Base-by-base conservation (phyloP, 2,888 invertebrate genomes). In the Hydriomena furcata region DNA sequence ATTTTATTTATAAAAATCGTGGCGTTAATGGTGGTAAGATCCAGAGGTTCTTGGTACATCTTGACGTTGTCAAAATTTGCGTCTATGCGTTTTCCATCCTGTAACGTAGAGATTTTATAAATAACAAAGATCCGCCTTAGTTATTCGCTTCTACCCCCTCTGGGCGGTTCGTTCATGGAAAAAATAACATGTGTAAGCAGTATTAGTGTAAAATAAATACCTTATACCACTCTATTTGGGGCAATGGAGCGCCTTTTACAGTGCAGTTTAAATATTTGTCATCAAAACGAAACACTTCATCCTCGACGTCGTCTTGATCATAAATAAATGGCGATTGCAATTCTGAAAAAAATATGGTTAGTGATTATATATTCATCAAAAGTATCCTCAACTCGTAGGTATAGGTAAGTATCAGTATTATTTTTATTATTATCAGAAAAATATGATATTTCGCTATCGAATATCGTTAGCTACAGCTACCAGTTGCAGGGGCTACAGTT, bases 171-270 rank as follows among this genome's bases (percentile, higher is more conserved):
- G n/a, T n/a, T n/a, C n/a, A n/a, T n/a, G n/a, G n/a, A n/a, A n/a
- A n/a, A n/a, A n/a, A n/a, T n/a, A n/a, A n/a, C n/a, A n/a, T n/a
- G n/a, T n/a, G n/a, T n/a, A n/a, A n/a, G n/a, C n/a, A n/a, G n/a
- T n/a, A n/a, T n/a, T n/a, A n/a, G n/a, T n/a, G n/a, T n/a, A n/a
- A n/a, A n/a, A n/a, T n/a, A n/a, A n/a, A n/a, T 91, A 94, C 95
- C 91, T 95, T 95, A 58, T 82, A 92, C 96, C 96, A 96, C 0
- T 73, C 76, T 0, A 96, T 88, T 0, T 58, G 73, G 0, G 96
- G 95, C 36, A 85, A 89, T 0, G 95, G 95, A 24, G 93, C 90
- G 1, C 93, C 93, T 25, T 69, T 69, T 0, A 91, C 92, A 27
- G 79, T 73, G 54, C 95, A 94, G 23, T 74, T 79, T 11, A 94